Conservation (phyloP, 2,888 invertebrate species). For the Lordiphosa fenestrarum region DNA sequence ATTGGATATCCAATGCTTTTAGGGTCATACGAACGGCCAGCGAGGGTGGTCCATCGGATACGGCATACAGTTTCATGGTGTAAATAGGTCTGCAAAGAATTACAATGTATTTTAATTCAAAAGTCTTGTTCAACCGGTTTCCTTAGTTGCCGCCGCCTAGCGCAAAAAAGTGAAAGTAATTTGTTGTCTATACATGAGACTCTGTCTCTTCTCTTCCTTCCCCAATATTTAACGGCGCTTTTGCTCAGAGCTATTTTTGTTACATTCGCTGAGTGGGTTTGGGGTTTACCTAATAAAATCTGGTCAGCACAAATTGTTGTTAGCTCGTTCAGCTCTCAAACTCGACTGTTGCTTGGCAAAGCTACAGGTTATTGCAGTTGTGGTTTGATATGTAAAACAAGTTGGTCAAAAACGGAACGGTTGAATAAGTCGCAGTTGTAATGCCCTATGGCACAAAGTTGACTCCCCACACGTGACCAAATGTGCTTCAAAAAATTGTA, state of each 20-base stretch:
- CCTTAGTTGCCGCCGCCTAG: slow-evolving; percentile 14
- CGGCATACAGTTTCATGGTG: slow-evolving; percentile 85
- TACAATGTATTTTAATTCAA: slow-evolving; percentile 7
- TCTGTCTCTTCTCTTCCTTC: slow-evolving; percentile 37
- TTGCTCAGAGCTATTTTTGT: slow-evolving; percentile 15
- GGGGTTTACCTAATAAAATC: neutral
- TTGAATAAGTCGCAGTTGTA: slow-evolving; percentile 1
- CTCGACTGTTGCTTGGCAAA: slow-evolving; percentile 29
- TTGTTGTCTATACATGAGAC: slow-evolving; percentile 7
- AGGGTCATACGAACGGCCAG: slow-evolving; percentile 87
- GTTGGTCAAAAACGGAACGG: neutral
- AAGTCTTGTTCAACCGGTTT: slow-evolving; percentile 50
- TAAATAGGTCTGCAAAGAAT: slow-evolving; percentile 57
- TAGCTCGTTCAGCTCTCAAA: slow-evolving; percentile 37
- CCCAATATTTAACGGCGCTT: slow-evolving; percentile 13
- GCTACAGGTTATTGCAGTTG: neutral
- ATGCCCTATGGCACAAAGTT: neutral
- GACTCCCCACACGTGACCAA: too few relatives aligned
- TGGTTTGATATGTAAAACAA: slow-evolving; percentile 4
- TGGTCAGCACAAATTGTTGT: slow-evolving; percentile 11
- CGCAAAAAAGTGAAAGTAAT: slow-evolving; percentile 53
- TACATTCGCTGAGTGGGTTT: neutral
- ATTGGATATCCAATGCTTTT: slow-evolving; percentile 84
- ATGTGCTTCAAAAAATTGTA: too few relatives aligned
- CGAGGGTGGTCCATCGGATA: slow-evolving; percentile 90